Percentiles rank a stretch among this genome's conserved stretches.
These are phyloP conservation scores for Rallus crepitans DNA, from an alignment of 2,797 vertebrate genomes.

Conservation along the genomic window DNA sequence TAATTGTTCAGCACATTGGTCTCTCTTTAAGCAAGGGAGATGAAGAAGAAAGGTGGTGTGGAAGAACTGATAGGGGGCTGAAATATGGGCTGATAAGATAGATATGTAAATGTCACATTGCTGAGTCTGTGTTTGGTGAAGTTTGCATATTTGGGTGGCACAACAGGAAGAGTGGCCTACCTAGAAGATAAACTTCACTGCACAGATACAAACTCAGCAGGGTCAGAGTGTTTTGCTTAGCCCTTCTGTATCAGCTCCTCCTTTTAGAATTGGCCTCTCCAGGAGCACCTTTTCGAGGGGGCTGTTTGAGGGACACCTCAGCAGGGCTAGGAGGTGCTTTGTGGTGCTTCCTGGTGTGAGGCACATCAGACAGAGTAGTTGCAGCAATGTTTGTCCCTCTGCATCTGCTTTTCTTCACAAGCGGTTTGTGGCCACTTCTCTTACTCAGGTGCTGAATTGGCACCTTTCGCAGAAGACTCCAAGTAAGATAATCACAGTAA, in stretches of 20 bases:
- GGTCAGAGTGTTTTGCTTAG: neutral
- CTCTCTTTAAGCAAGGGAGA: neutral
- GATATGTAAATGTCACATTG: neutral
- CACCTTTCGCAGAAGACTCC: neutral
- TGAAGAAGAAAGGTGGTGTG: neutral
- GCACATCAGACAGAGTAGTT: neutral
- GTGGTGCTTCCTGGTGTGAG: neutral
- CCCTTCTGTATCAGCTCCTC: neutral
- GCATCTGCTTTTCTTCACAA: neutral
- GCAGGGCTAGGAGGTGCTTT: neutral
- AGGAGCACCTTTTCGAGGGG: accelerated
- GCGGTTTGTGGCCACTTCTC: neutral
- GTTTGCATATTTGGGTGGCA: neutral
- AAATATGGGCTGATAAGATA: neutral
- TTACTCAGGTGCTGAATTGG: neutral
- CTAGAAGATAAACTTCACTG: neutral
- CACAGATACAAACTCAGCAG: neutral
- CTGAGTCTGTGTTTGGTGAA: neutral
- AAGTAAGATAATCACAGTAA: neutral
- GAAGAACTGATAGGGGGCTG: neutral
- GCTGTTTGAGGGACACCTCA: neutral
- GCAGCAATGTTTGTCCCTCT: neutral
- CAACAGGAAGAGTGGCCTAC: neutral
- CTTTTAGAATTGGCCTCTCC: neutral
- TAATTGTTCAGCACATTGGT: neutral